phyloP scores from a whole-genome alignment of 2,888 invertebrate species.

The Rotaria magnacalcarata region DNA sequence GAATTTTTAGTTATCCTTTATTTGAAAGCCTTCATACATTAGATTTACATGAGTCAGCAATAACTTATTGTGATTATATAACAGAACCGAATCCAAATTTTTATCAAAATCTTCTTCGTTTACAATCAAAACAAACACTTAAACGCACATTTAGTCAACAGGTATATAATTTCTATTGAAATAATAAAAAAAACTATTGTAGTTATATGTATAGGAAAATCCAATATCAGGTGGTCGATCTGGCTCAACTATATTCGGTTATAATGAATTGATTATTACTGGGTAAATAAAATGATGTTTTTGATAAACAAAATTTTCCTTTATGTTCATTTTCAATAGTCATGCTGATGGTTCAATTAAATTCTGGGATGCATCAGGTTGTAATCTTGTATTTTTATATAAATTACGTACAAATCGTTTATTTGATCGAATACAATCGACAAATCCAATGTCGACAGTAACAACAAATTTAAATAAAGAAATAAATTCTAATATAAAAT shows the following conservation, averaged over 20 bases:
- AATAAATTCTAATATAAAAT: not conserved
- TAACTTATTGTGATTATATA: conserved; percentile 90
- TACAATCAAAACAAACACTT: conserved; percentile 1
- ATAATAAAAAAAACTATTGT: not conserved
- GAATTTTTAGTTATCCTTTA: conserved; percentile 72
- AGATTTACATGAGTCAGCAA: conserved; percentile 97
- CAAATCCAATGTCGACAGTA: not conserved
- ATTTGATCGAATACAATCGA: conserved; percentile 68
- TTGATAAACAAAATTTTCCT: not conserved
- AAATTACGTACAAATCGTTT: conserved; percentile 92
- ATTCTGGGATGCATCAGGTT: conserved; percentile 44
- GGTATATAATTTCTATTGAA: not conserved
- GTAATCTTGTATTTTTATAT: conserved; percentile 68
- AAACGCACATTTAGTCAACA: conserved; percentile 21
- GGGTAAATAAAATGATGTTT: conserved; percentile 3
- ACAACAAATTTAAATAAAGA: not conserved
- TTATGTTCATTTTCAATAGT: not conserved
- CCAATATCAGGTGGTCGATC: not conserved
- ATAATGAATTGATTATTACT: conserved; percentile 44
- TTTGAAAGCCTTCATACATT: conserved; percentile 99
- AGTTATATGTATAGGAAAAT: conserved; percentile 11
- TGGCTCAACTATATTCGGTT: conserved; percentile 35
- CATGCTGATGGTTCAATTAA: conserved; percentile 44
- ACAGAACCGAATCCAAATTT: conserved; percentile 66
- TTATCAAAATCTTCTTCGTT: conserved; percentile 39